A percentile compares a stretch with the other conserved stretches of the same genome.
phyloP scores from a whole-genome alignment of 2,888 invertebrate genomes.

The Athetis lepigone region DNA sequence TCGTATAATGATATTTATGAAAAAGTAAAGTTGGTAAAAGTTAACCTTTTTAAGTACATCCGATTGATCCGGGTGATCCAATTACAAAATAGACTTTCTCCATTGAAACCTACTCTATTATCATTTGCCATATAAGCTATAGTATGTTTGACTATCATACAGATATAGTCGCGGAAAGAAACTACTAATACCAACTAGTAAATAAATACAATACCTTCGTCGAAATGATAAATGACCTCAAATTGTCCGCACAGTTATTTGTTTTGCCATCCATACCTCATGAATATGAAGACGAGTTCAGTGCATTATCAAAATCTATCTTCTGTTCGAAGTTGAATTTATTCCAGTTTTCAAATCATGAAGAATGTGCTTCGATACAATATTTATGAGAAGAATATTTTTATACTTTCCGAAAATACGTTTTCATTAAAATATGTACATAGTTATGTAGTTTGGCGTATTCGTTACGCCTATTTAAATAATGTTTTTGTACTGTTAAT shows the following conservation, averaged over 20 bases:
- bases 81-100: too few species aligned
- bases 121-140: too few species aligned
- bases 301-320: constrained; percentile 65
- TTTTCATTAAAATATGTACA: constrained; percentile 31
- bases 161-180: too few species aligned
- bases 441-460: constrained; percentile 8
- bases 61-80: too few species aligned
- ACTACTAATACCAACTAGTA: too few species aligned
- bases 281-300: constrained; percentile 68
- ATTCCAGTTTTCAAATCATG: constrained; percentile 41
- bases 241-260: constrained; percentile 1
- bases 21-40: too few species aligned
- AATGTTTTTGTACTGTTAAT: constrained; percentile 13
- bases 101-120: too few species aligned
- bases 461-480: constrained; percentile 30
- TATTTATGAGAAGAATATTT: constrained; percentile 48
- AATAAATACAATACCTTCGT: too few species aligned
- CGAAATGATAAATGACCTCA: neutral
- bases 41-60: too few species aligned
- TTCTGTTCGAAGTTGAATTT: constrained; percentile 42
- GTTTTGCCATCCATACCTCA: constrained; percentile 33
- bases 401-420: constrained; percentile 16
- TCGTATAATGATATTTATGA: too few species aligned
- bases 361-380: constrained; percentile 39
- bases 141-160: too few species aligned